Conservation (phyloP, 2,113 vertebrate genomes). For the Oreochromis spilurus region DNA sequence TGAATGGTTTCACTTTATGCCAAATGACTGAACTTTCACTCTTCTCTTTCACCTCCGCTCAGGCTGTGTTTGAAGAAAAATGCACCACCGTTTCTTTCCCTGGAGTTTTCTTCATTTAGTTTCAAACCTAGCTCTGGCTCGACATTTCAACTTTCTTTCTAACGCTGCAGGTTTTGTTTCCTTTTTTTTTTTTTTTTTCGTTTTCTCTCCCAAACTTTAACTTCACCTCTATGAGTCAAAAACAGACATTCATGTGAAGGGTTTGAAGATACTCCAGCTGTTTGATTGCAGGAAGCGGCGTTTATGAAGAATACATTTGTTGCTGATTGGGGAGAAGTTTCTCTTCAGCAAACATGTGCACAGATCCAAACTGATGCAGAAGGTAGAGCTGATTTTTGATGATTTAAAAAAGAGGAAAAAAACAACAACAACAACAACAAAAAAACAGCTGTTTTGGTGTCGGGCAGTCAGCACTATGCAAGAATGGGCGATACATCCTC, state of each 20-base stretch:
- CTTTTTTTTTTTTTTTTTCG: not conserved
- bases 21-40: conserved; percentile 52
- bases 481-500: conserved; percentile 34
- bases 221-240: not conserved
- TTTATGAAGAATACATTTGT: conserved; percentile 40
- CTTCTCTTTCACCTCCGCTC: conserved; percentile 7
- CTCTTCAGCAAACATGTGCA: not conserved
- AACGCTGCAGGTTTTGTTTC: not conserved
- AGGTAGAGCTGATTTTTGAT: not conserved
- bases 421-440: not conserved
- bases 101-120: not conserved
- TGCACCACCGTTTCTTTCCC: not conserved
- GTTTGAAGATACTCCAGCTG: not conserved
- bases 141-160: conserved; percentile 16
- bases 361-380: conserved; percentile 4
- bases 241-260: not conserved
- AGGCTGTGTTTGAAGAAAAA: not conserved
- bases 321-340: not conserved
- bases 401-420: not conserved
- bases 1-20: conserved; percentile 51
- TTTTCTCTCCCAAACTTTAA: not conserved
- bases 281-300: not conserved
- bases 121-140: not conserved
- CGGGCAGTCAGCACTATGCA: conserved; percentile 54
- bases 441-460: not conserved